phyloP scores from a whole-genome alignment of 2,113 vertebrate genomes.

The Bubalus kerabau region DNA sequence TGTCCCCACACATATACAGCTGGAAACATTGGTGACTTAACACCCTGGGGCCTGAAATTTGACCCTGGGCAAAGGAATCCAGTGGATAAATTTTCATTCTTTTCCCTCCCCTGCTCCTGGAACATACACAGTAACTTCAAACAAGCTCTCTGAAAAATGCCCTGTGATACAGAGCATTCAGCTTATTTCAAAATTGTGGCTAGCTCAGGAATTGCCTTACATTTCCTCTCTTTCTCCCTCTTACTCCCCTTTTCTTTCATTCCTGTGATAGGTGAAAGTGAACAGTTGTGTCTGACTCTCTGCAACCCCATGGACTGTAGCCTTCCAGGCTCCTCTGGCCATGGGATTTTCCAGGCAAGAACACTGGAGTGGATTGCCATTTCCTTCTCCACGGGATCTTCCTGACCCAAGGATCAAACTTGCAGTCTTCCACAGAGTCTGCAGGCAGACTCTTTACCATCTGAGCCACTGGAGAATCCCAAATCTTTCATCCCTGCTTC shows the following conservation, averaged over 20 bases:
- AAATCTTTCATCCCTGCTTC: neutral
- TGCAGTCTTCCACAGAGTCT: neutral
- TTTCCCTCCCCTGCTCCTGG: neutral
- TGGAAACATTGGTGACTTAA: neutral
- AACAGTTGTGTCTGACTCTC: neutral
- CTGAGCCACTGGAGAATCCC: neutral
- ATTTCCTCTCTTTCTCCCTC: neutral
- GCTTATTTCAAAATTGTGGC: neutral
- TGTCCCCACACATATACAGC: neutral
- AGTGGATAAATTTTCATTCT: neutral
- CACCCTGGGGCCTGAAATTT: neutral
- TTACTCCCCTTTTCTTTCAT: neutral
- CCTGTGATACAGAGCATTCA: neutral
- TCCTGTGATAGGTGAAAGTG: neutral
- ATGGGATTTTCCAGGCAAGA: neutral
- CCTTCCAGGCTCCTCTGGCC: neutral
- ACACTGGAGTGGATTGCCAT: neutral
- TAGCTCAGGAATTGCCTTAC: neutral
- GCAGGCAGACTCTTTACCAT: neutral
- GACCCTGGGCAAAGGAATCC: neutral
- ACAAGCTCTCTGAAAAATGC: neutral
- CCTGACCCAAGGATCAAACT: neutral
- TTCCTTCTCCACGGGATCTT: neutral
- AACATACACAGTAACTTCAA: neutral
- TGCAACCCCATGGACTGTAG: neutral